A percentile compares a stretch with the other conserved stretches of the same genome.
Evolutionary conservation across 1,140 invertebrate species (phyloP).

Genomic region (Cataglyphis hispanica): DNA sequence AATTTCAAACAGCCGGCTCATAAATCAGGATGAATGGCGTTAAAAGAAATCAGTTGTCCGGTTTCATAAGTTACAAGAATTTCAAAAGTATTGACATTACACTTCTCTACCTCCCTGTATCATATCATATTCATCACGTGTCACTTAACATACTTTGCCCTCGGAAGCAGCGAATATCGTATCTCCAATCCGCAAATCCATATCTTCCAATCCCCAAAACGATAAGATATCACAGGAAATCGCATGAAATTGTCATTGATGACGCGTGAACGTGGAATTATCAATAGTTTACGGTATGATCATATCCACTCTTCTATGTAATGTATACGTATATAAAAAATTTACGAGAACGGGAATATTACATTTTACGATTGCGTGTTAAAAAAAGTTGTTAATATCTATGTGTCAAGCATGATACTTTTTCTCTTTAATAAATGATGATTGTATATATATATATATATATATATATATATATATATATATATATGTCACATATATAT

Average conservation of each 20-base stretch:
- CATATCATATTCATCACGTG: slow-evolving; percentile 36
- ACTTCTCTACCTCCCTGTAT: neutral
- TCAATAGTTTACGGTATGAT: neutral
- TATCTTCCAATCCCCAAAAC: slow-evolving; percentile 16
- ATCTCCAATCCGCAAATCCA: neutral
- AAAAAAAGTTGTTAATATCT: slow-evolving; percentile 19
- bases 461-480: no score
- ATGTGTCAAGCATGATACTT: slow-evolving; percentile 4
- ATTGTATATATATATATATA: no score
- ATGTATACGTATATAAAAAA: neutral
- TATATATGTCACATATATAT: no score
- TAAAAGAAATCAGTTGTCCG: slow-evolving; percentile 37
- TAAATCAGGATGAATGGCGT: slow-evolving; percentile 37
- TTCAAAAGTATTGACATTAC: slow-evolving; percentile 42
- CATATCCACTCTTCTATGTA: neutral
- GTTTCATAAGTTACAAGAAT: slow-evolving; percentile 28
- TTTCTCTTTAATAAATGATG: slow-evolving; percentile 19
- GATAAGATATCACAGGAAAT: slow-evolving; percentile 20
- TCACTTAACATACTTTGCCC: slow-evolving; percentile 27
- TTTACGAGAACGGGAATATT: neutral
- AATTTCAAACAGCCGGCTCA: slow-evolving; percentile 34
- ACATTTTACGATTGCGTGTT: neutral
- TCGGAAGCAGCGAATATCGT: neutral
- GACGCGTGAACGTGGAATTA: neutral
- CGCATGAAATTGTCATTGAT: neutral